Base-by-base conservation (phyloP, 2,888 invertebrate species). In the Drosophila sordidula region DNA sequence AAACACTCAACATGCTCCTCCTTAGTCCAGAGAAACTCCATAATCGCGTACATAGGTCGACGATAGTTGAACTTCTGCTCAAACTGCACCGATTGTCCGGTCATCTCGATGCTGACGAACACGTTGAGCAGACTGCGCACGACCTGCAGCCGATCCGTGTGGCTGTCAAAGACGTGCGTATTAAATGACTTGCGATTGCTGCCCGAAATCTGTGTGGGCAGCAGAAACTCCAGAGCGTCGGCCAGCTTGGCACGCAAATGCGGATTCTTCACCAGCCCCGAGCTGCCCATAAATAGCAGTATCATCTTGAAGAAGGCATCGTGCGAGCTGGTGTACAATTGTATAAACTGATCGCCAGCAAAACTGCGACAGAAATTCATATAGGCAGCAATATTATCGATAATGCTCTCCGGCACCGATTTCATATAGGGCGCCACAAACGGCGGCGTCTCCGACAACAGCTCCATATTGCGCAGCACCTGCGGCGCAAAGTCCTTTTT, bases 41-140 rank as follows among this genome's bases (percentile, higher is more conserved):
- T 96, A 1, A 98, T 96, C 38, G 95, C 94, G 90, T 99, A 98
- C 98, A 99, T 98, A 2, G 98, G 98, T 41, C 97, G 94, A 22
- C 98, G 94, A 91, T 99, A 99, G 92, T 98, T 98, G 92, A 99
- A 99, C 93, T 98, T 99, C 92, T 98, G 98, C 91, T 98, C 98
- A 90, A 98, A 98, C 87, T 97, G 96, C 18, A 98, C 98, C 89
- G 96, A 97, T 91, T 98, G 97, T 0, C 98, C 98, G 0, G 98
- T 98, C 97, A 98, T 97, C 93, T 99, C 98, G 69, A 99, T 99
- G 75, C 97, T 96, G n/a, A 99, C 98, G 92, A 98, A 99, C 8
- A 99, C 98, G 90, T 97, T 95, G 59, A 98, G 93, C 29, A 99
- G 93, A 89, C 95, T 96, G 45, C 95, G 94, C 11, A 97, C 95